A percentile compares a stretch with the other conserved stretches of the same genome.
phyloP scores from a whole-genome alignment of 92 coral and sea anemone species.

The Plumapathes pennacea region DNA sequence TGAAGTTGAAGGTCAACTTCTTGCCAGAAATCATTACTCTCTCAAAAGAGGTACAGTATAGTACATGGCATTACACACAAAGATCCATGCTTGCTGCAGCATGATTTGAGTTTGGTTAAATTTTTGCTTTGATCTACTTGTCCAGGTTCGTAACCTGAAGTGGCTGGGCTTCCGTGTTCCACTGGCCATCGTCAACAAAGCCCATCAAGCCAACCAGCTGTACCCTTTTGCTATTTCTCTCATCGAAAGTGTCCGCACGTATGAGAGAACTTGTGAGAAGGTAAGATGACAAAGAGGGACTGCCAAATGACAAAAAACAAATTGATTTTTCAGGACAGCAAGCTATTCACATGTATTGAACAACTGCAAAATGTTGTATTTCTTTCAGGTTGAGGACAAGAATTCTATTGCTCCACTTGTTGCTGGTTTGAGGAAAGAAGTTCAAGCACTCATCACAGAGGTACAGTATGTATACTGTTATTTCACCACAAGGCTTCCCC shows the following conservation, averaged over 20 bases:
- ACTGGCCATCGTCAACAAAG: constrained; percentile 95
- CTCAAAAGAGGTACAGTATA: constrained; percentile 82
- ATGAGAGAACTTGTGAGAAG: constrained; percentile 98
- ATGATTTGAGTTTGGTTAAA: too few species aligned
- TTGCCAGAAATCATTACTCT: constrained; percentile 97
- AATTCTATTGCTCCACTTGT: constrained; percentile 85
- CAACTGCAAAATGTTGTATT: background rate
- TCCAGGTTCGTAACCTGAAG: constrained; percentile 92
- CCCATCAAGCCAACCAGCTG: constrained; percentile 98
- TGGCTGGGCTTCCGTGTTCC: constrained; percentile 99
- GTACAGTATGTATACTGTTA: too few species aligned
- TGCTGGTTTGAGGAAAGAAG: constrained; percentile 90
- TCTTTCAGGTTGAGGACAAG: constrained; percentile 84
- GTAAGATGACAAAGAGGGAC: too few species aligned
- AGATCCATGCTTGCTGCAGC: background rate
- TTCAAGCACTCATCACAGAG: constrained; percentile 90
- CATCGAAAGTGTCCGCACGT: constrained; percentile 96
- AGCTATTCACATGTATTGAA: too few species aligned
- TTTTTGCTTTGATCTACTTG: too few species aligned
- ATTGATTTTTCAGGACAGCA: too few species aligned
- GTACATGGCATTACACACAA: background rate
- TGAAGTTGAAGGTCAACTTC: constrained; percentile 95
- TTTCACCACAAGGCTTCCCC: too few species aligned
- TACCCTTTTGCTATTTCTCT: constrained; percentile 99
- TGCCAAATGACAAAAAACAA: too few species aligned